Evolutionary conservation across 2,113 vertebrate species (phyloP), one percentile per base, ranked within the genome.

Genomic region (Aptenodytes patagonicus): DNA sequence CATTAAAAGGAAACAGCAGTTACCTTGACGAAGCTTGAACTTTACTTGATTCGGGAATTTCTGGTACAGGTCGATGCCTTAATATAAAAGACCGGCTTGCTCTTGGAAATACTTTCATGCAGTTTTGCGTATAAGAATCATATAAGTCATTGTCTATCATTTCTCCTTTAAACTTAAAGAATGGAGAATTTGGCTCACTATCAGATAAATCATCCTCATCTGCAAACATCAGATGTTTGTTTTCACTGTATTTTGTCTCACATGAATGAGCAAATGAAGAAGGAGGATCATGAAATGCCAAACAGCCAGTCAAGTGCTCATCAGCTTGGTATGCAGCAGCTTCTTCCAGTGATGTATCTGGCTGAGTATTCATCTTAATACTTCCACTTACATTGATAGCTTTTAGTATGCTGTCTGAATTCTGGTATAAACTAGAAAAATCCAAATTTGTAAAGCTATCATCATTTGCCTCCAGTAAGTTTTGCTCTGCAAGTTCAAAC

Each of bases 71-170:
- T 17, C 99, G 98, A 95, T 99, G 99, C 57, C 99, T 98, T 85
- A 99, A 97, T 38, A 98, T 96, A 83, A 98, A 99, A 86, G 99
- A 99, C 6, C 98, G 97, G 24, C 96, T 98, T 79, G 66, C 42
- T 80, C 87, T 95, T 16, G 96, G 64, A 89, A 97, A 95, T 55
- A 73, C 87, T 66, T 98, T 96, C 51, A 83, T 52, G 38, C 86
- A 77, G 64, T 77, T 95, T 6, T 90, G 80, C 0, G 29, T 71
- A 7, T 18, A 96, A 47, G 98, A 96, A 65, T 90, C 97, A 40
- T 99, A 99, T 70, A 99, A 98, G 47, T 98, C 98, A 93, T 99
- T 99, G 14, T 98, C 98, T 89, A 99, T 97, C 99, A 99, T 99
- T 89, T 98, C 97, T 38, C 99, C 98, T 89, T 97, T 96, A 96